phyloP scores from a whole-genome alignment of 2,888 invertebrate species.

The Notodonta dromedarius region DNA sequence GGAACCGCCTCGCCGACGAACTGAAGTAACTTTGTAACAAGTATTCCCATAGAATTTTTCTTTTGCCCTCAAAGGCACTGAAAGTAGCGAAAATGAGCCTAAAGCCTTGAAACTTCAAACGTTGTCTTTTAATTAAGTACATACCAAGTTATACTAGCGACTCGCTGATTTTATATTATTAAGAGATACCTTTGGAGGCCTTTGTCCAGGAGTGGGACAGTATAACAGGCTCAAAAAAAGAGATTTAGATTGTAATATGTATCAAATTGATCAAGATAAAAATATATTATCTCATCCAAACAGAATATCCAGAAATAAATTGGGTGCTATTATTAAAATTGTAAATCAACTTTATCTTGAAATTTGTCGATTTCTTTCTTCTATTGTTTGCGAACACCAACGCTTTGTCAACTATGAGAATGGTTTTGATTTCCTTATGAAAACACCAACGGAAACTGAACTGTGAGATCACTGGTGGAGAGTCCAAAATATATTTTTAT shows the following conservation, averaged over 20 bases:
- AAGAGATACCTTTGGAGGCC: no score
- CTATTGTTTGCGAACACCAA: constrained; percentile 37
- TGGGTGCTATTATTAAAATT: constrained; percentile 52
- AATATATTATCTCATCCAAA: no score
- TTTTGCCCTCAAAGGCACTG: no score
- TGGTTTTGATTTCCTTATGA: constrained; percentile 26
- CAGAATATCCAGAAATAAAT: constrained; percentile 36
- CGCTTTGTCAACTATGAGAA: constrained; percentile 41
- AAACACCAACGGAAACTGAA: constrained; percentile 5
- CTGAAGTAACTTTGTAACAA: neutral
- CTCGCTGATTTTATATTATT: no score
- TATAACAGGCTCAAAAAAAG: no score
- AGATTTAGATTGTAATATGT: no score
- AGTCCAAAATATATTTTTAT: constrained; percentile 6
- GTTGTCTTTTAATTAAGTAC: no score
- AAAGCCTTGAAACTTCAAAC: no score
- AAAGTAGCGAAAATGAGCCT: no score
- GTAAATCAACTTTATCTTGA: constrained; percentile 61
- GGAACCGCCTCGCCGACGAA: constrained; percentile 2
- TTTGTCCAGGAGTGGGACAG: no score
- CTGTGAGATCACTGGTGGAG: neutral
- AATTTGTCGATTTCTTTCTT: constrained; percentile 47
- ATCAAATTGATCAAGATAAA: no score
- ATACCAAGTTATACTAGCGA: no score
- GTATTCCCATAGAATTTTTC: neutral